Percentiles rank a stretch among this genome's conserved stretches.
Evolutionary conservation across 2,113 vertebrate species (phyloP).

Genomic region (Clarias macrocephalus): DNA sequence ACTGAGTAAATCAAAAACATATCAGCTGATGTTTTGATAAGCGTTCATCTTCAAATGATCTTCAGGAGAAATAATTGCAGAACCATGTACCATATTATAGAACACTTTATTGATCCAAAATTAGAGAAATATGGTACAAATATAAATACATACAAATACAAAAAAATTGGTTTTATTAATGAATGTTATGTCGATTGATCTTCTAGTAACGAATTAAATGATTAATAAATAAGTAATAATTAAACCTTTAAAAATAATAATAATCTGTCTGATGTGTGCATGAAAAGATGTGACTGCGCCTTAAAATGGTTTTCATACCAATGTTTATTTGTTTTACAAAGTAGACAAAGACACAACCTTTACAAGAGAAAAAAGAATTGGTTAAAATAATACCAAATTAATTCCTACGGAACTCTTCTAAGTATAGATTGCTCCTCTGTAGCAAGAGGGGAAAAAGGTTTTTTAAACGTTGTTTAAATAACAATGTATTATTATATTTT

Average conservation of each 20-base stretch:
- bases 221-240: neutral
- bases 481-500: neutral
- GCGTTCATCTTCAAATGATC: neutral
- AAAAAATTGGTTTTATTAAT: neutral
- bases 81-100: neutral
- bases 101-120: neutral
- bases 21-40: too few relatives aligned
- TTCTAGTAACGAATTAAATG: neutral
- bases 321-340: neutral
- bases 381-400: neutral
- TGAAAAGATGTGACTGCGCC: neutral
- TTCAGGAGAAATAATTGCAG: slow-evolving; percentile 5
- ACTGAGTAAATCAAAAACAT: neutral
- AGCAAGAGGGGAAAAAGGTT: neutral
- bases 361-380: neutral
- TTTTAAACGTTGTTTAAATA: neutral
- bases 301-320: neutral
- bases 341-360: neutral
- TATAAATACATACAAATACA: neutral
- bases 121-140: neutral
- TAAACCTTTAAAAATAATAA: neutral
- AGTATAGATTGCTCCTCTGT: neutral
- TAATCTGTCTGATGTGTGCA: neutral
- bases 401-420: neutral
- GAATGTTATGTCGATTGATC: neutral